Conservation (phyloP, 2,113 vertebrate genomes). For the Lampris megalopsis region DNA sequence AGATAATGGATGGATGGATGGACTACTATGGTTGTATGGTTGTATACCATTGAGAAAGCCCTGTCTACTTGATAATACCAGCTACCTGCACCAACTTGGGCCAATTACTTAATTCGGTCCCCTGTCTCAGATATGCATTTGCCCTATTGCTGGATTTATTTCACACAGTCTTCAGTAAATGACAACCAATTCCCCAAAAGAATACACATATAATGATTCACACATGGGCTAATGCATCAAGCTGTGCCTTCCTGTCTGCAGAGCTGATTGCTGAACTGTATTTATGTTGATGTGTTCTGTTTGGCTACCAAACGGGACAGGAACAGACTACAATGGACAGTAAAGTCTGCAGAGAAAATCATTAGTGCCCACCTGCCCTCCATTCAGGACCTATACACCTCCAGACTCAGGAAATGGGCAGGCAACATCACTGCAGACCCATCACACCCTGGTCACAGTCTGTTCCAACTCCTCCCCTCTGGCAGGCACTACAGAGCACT, state of each 20-base stretch:
- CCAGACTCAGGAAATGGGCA: too few species aligned
- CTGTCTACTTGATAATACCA: conserved; percentile 17
- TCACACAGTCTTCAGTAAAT: conserved; percentile 74
- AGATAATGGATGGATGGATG: too few species aligned
- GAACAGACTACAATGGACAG: too few species aligned
- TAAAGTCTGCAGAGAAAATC: too few species aligned
- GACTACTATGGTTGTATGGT: too few species aligned
- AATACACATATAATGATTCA: conserved; percentile 63
- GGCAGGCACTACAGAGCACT: too few species aligned
- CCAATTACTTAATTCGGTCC: conserved; percentile 64
- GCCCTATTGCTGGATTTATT: conserved; percentile 57
- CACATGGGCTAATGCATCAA: conserved; percentile 49
- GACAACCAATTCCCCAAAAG: conserved; percentile 74
- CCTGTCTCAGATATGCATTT: conserved; percentile 69
- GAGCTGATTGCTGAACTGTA: conserved; percentile 9
- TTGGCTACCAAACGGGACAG: too few species aligned
- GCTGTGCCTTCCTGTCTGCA: conserved; percentile 24
- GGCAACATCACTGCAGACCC: too few species aligned
- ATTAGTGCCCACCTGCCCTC: too few species aligned
- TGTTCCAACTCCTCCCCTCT: too few species aligned
- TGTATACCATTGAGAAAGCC: conserved; percentile 14
- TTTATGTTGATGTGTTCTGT: background rate
- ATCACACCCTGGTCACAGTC: too few species aligned
- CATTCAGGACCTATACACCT: too few species aligned
- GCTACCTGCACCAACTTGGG: conserved; percentile 40